These are phyloP conservation scores for Aphrophora alni DNA, from an alignment of 2,888 invertebrate genomes.

Conservation along the genomic window DNA sequence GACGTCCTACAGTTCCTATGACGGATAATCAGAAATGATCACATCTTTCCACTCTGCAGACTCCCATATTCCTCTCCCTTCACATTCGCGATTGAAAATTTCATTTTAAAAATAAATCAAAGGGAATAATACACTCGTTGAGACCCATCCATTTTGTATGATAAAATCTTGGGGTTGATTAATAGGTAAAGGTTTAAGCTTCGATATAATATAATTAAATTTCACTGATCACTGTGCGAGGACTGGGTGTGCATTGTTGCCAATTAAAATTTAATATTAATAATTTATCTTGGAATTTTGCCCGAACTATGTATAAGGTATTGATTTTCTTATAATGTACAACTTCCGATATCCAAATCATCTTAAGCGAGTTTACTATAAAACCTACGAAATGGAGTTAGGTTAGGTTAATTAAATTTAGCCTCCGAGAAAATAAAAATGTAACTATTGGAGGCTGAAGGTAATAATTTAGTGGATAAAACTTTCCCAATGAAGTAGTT, in stretches of 20 bases:
- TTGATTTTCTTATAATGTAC: not conserved
- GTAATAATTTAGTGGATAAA: too few relatives aligned
- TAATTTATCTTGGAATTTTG: not conserved
- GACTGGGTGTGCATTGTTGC: not conserved
- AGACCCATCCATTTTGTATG: not conserved
- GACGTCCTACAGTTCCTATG: constrained; percentile 43
- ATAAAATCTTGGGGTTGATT: not conserved
- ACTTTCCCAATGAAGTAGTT: too few relatives aligned
- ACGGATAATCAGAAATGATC: constrained; percentile 46
- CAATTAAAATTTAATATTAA: not conserved
- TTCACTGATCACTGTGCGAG: not conserved
- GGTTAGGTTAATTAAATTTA: too few relatives aligned
- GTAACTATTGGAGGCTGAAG: too few relatives aligned
- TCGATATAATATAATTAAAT: not conserved
- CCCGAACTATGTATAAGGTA: not conserved
- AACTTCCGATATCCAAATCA: too few relatives aligned
- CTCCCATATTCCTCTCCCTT: constrained; percentile 25
- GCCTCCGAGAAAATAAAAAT: too few relatives aligned
- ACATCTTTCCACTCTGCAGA: constrained; percentile 37
- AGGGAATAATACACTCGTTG: not conserved
- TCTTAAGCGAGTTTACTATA: too few relatives aligned
- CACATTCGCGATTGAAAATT: not conserved
- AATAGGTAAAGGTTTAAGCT: not conserved
- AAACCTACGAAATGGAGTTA: too few relatives aligned
- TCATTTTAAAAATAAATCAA: constrained; percentile 3